These are phyloP conservation scores for Cecropterus lyciades DNA, from an alignment of 1,140 invertebrate species.

Conservation along the genomic window DNA sequence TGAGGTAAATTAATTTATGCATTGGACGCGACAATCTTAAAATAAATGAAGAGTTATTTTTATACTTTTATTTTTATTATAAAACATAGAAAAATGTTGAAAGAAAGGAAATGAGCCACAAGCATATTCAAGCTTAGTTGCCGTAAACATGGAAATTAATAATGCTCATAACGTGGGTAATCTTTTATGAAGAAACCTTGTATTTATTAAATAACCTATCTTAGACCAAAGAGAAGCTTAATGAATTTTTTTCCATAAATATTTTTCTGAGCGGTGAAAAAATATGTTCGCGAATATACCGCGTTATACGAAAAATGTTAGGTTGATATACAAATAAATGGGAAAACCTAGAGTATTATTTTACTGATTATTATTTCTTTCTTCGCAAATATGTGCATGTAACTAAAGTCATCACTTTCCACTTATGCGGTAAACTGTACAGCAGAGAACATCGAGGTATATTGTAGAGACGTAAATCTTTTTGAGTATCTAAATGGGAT, in stretches of 20 bases:
- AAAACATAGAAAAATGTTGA: constrained; percentile 13
- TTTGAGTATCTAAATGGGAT: constrained; percentile 39
- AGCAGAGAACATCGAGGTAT: constrained; percentile 13
- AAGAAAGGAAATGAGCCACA: constrained; percentile 10
- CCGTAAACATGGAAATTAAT: constrained; percentile 29
- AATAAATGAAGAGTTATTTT: too few species aligned
- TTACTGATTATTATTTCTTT: too few species aligned
- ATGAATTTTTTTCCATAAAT: constrained; percentile 15
- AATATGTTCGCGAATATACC: background rate
- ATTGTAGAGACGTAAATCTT: constrained; percentile 34
- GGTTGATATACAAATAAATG: too few species aligned
- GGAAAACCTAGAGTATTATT: too few species aligned
- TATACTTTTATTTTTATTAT: background rate
- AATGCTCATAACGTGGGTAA: constrained; percentile 22
- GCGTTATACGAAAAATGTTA: too few species aligned
- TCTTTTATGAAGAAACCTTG: constrained; percentile 21
- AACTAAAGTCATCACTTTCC: background rate
- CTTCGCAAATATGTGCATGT: too few species aligned
- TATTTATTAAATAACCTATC: constrained; percentile 13
- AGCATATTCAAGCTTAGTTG: constrained; percentile 20
- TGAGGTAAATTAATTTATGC: too few species aligned
- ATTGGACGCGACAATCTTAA: too few species aligned
- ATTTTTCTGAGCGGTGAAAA: background rate
- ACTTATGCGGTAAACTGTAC: constrained; percentile 5
- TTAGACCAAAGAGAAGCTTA: constrained; percentile 9